Percentiles rank a stretch among this genome's conserved stretches.
Evolutionary conservation across 2,888 invertebrate species (phyloP).

Genomic region (Galeopsomyia nigrocyanea): DNA sequence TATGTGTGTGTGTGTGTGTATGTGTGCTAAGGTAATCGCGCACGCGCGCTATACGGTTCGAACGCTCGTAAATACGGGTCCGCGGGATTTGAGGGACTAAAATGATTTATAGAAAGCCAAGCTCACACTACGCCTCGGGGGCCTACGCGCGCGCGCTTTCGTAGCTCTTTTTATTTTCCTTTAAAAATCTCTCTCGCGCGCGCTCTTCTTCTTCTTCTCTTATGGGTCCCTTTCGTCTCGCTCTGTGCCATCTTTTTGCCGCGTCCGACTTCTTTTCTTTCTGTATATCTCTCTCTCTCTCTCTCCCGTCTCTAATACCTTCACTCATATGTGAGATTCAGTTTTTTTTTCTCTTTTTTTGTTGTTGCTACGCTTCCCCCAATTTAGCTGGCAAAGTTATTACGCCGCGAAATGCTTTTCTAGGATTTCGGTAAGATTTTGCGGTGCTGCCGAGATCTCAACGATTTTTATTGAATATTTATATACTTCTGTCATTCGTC

Average conservation of each 20-base stretch:
- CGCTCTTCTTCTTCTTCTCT: constrained; percentile 40
- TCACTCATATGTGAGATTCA: constrained; percentile 7
- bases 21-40: constrained; percentile 28
- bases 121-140: constrained; percentile 54
- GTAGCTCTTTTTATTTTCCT: constrained; percentile 30
- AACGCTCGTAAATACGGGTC: constrained; percentile 64
- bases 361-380: too few relatives aligned
- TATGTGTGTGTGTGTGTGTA: constrained; percentile 37
- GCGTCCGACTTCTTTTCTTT: not conserved
- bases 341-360: constrained; percentile 5
- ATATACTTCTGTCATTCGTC: too few relatives aligned
- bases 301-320: constrained; percentile 4
- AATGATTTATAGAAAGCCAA: constrained; percentile 68
- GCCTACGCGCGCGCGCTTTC: constrained; percentile 20
- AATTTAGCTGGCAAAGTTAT: too few relatives aligned
- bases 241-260: constrained; percentile 42
- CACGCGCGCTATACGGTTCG: constrained; percentile 49
- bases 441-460: too few relatives aligned
- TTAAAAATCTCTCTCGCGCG: constrained; percentile 11
- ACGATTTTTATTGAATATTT: too few relatives aligned
- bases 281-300: not conserved
- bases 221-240: constrained; percentile 14
- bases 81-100: constrained; percentile 62
- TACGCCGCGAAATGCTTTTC: too few relatives aligned
- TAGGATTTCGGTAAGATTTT: too few relatives aligned